These are phyloP conservation scores for Brachyopa scutellaris DNA, from an alignment of 2,888 invertebrate genomes.

Conservation along the genomic window DNA sequence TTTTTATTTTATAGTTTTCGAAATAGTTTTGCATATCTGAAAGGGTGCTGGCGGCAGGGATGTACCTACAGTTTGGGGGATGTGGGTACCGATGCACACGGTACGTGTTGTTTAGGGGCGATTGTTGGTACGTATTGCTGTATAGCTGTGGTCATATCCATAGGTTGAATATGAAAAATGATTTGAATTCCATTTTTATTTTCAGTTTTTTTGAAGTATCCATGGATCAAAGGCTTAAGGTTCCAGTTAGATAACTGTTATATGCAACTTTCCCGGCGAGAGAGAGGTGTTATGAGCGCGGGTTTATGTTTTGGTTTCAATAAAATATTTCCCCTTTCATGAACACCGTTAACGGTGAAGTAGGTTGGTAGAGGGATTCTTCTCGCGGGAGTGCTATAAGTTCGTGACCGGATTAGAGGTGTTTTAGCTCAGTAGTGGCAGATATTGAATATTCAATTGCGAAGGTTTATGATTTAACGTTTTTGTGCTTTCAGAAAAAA, in stretches of 20 bases:
- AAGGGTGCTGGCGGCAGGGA: not conserved
- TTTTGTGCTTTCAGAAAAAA: not conserved
- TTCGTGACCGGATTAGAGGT: conserved; percentile 54
- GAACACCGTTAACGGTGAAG: not conserved
- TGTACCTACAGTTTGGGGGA: not conserved
- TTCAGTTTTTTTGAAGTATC: conserved; percentile 67
- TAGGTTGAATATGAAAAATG: conserved; percentile 51
- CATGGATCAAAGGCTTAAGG: conserved; percentile 61
- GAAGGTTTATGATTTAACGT: conserved; percentile 40
- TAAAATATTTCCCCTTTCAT: conserved; percentile 64
- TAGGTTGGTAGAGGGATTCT: not conserved
- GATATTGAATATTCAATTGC: conserved; percentile 64
- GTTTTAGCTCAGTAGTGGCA: conserved; percentile 15
- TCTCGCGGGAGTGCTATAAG: not conserved
- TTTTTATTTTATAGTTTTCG: conserved; percentile 63
- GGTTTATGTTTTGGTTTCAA: conserved; percentile 53
- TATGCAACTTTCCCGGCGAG: not conserved
- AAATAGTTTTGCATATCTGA: conserved; percentile 64
- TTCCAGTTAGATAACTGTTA: conserved; percentile 49
- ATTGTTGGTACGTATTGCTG: not conserved
- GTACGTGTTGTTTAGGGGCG: conserved; percentile 18
- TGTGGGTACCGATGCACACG: not conserved
- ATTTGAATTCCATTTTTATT: conserved; percentile 68
- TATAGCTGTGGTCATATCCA: conserved; percentile 47
- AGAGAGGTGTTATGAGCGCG: conserved; percentile 1